phyloP scores from a whole-genome alignment of 1,140 invertebrate species.

The Platyscapa corneri region DNA sequence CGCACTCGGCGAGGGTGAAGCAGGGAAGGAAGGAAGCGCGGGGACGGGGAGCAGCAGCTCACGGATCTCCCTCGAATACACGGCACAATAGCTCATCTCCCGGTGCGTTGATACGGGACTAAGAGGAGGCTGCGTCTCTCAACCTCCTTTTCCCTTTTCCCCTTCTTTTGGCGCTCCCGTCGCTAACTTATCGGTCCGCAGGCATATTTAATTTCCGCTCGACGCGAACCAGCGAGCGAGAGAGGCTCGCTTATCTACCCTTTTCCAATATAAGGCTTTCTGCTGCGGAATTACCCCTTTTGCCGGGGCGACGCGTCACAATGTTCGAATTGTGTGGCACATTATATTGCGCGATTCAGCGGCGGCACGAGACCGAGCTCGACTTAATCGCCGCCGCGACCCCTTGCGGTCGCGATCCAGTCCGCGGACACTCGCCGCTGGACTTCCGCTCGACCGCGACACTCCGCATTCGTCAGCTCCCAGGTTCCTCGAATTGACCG shows the following conservation, averaged over 20 bases:
- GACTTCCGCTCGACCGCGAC: no score
- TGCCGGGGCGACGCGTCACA: constrained; percentile 56
- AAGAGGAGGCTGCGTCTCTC: constrained; percentile 1
- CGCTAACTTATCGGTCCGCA: constrained; percentile 71
- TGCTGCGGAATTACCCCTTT: constrained; percentile 69
- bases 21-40: constrained; percentile 49
- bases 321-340: constrained; percentile 67
- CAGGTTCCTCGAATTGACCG: no score
- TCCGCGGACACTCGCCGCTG: no score
- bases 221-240: constrained; percentile 42
- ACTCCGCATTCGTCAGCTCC: no score
- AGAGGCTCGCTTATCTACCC: constrained; percentile 69
- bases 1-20: constrained; percentile 51
- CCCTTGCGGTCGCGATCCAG: no score
- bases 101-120: constrained; percentile 67
- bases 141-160: background rate
- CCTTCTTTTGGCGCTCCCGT: background rate
- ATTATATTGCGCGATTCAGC: constrained; percentile 56
- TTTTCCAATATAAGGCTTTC: constrained; percentile 74
- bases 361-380: no score
- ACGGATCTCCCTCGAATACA: constrained; percentile 61
- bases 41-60: constrained; percentile 38
- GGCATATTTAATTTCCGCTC: constrained; percentile 76
- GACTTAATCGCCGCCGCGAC: no score
- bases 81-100: constrained; percentile 75